Evolutionary conservation across 2,113 vertebrate genomes (phyloP).

Genomic region (Orcinus orca): DNA sequence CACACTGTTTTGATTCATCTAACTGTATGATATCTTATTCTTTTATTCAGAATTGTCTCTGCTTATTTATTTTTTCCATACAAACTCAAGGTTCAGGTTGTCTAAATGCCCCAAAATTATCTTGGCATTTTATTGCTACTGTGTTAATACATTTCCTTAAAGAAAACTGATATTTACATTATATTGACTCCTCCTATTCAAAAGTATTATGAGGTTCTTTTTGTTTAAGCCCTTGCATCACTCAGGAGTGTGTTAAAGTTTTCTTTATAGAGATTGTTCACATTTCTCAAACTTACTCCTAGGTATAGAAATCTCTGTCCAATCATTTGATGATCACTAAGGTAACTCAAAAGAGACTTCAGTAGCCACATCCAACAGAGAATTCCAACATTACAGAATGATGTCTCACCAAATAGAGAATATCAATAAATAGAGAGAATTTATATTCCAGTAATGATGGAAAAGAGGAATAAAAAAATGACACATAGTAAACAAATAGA

Average conservation of each 20-base stretch:
- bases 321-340: not conserved
- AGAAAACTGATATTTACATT: not conserved
- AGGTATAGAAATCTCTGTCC: not conserved
- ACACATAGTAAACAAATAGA: not conserved
- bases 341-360: not conserved
- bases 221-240: not conserved
- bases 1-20: not conserved
- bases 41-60: slow-evolving; percentile 8
- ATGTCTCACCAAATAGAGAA: not conserved
- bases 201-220: not conserved
- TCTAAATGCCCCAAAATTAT: not conserved
- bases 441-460: not conserved
- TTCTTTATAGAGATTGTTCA: not conserved
- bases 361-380: not conserved
- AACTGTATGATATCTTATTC: not conserved
- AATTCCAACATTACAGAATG: not conserved
- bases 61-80: not conserved
- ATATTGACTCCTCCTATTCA: not conserved
- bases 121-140: not conserved
- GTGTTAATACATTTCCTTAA: not conserved
- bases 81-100: not conserved
- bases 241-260: not conserved
- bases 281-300: not conserved
- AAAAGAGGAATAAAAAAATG: not conserved
- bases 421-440: not conserved